These are phyloP conservation scores for Gallinago undulata DNA, from an alignment of 2,113 vertebrate genomes.

Conservation along the genomic window DNA sequence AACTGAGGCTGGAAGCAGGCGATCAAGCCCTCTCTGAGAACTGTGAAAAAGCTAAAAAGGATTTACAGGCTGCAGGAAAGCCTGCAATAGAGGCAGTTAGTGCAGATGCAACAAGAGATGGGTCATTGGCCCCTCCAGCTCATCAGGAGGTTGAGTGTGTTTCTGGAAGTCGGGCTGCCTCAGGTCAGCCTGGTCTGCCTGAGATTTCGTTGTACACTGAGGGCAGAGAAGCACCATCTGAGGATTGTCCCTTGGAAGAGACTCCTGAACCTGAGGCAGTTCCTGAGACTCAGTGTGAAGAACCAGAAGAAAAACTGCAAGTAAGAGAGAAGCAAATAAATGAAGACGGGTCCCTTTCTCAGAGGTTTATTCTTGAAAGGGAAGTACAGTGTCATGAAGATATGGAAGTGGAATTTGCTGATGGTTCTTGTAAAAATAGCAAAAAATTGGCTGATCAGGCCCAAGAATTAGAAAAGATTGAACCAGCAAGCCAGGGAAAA, in stretches of 20 bases:
- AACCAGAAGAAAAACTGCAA: neutral
- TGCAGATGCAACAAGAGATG: constrained; percentile 17
- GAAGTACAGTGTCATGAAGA: constrained; percentile 30
- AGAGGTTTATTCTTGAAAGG: constrained; percentile 36
- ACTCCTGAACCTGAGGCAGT: constrained; percentile 62
- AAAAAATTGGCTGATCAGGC: constrained; percentile 39
- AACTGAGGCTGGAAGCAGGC: neutral
- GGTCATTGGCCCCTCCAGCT: neutral
- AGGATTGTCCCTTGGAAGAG: constrained; percentile 46
- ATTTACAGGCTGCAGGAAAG: neutral
- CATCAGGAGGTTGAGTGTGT: neutral
- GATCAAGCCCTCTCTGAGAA: neutral
- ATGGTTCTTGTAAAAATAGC: constrained; percentile 46
- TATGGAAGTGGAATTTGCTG: constrained; percentile 52
- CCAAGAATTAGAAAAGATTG: constrained; percentile 37
- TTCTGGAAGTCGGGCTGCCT: constrained; percentile 60
- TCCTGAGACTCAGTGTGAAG: constrained; percentile 73
- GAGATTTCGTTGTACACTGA: constrained; percentile 32
- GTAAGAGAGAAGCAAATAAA: constrained; percentile 17
- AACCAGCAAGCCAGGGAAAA: constrained; percentile 20
- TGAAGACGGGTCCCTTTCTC: constrained; percentile 36
- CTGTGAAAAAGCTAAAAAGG: neutral
- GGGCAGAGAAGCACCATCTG: constrained; percentile 51
- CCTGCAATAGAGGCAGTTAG: neutral
- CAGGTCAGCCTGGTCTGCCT: constrained; percentile 40